phyloP scores from a whole-genome alignment of 2,888 invertebrate genomes.

The Tetragonisca angustula region DNA sequence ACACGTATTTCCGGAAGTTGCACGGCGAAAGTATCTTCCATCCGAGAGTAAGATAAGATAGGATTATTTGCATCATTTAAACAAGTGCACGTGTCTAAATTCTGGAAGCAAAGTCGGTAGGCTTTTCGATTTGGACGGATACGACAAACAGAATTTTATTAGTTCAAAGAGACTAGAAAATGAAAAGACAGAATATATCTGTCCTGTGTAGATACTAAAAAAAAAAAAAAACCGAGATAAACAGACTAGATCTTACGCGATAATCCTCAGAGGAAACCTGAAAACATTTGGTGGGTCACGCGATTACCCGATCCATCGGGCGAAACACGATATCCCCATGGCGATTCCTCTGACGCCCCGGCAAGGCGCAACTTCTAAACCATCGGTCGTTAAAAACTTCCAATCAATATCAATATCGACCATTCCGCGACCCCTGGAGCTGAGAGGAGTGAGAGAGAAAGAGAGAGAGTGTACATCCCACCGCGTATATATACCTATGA shows the following conservation, averaged over 20 bases:
- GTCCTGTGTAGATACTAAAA: neutral
- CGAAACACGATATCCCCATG: conserved; percentile 27
- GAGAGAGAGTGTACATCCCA: neutral
- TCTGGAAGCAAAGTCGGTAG: too few species aligned
- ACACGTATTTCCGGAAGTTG: neutral
- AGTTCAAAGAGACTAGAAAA: neutral
- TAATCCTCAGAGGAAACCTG: neutral
- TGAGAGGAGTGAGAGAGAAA: neutral
- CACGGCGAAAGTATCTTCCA: neutral
- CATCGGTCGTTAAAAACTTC: conserved; percentile 32
- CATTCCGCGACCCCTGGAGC: conserved; percentile 20
- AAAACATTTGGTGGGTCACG: conserved; percentile 23
- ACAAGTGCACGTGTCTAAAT: too few species aligned
- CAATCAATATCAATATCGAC: conserved; percentile 60
- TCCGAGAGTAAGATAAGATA: too few species aligned
- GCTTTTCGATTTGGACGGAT: too few species aligned
- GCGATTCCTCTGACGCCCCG: conserved; percentile 7
- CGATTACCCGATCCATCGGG: conserved; percentile 14
- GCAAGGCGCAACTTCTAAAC: conserved; percentile 14
- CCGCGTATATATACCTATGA: conserved; percentile 32
- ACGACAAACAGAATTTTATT: too few species aligned
- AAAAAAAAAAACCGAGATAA: neutral
- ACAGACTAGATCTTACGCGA: neutral
- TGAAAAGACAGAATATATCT: too few species aligned
- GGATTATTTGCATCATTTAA: too few species aligned